Evolutionary conservation across 2,113 vertebrate species (phyloP).

Genomic region (Micronycteris hirsuta): DNA sequence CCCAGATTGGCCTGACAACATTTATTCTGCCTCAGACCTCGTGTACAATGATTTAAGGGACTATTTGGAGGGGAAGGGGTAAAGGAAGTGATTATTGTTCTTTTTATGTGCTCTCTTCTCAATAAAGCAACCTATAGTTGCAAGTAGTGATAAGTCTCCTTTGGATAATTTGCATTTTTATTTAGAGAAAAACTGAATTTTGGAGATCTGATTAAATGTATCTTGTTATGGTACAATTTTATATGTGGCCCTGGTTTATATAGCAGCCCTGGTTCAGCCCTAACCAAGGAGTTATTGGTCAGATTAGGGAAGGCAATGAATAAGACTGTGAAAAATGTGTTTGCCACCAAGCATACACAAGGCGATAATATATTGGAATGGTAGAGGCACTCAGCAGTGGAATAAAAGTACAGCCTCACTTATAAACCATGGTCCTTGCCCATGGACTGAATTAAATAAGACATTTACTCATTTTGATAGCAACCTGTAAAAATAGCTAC

Average conservation of each 20-base stretch:
- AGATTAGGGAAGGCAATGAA: slow-evolving; percentile 40
- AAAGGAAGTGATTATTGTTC: slow-evolving; percentile 48
- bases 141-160: slow-evolving; percentile 30
- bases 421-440: neutral
- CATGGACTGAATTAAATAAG: slow-evolving; percentile 38
- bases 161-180: slow-evolving; percentile 53
- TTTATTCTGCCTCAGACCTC: slow-evolving; percentile 49
- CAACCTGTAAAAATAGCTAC: neutral
- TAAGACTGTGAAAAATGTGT: neutral
- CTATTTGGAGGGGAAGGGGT: neutral
- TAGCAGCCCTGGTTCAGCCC: neutral
- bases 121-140: slow-evolving; percentile 35
- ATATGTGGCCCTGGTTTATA: neutral
- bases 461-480: slow-evolving; percentile 5
- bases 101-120: slow-evolving; percentile 9
- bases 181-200: slow-evolving; percentile 30
- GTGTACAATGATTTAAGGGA: slow-evolving; percentile 22
- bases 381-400: neutral
- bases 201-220: slow-evolving; percentile 11
- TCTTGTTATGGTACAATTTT: slow-evolving; percentile 19
- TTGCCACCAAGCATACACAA: neutral
- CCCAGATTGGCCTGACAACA: neutral
- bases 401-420: slow-evolving; percentile 10
- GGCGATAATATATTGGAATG: neutral
- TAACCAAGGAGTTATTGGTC: slow-evolving; percentile 39